phyloP scores from a whole-genome alignment of 2,113 vertebrate species.

The Lates calcarifer region DNA sequence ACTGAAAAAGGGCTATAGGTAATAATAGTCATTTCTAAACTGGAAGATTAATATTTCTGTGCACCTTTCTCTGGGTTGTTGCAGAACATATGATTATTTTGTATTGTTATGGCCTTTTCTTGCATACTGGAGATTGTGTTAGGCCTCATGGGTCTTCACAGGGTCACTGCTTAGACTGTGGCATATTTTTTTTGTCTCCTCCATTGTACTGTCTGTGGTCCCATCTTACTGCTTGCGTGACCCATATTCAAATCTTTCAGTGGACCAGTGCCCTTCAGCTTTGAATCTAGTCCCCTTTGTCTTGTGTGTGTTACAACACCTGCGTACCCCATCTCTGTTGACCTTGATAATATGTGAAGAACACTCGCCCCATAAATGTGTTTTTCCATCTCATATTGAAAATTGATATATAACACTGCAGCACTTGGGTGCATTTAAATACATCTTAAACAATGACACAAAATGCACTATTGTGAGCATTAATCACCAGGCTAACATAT shows the following conservation, averaged over 20 bases:
- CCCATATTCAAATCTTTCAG: conserved; percentile 16
- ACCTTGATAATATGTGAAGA: conserved; percentile 11
- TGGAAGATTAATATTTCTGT: conserved; percentile 12
- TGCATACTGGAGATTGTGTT: background rate
- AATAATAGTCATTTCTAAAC: conserved; percentile 10
- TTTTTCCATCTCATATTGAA: conserved; percentile 10
- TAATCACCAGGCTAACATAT: conserved; percentile 5
- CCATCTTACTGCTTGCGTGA: conserved; percentile 56
- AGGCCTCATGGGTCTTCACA: conserved; percentile 20
- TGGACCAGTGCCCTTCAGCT: conserved; percentile 33
- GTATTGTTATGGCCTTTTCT: background rate
- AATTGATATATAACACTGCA: conserved; percentile 12
- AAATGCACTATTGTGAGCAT: conserved; percentile 8
- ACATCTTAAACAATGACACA: conserved; percentile 14
- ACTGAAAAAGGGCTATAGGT: conserved; percentile 21
- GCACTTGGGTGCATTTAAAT: conserved; percentile 1
- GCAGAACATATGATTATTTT: conserved; percentile 16
- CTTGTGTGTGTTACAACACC: conserved; percentile 59
- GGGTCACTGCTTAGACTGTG: conserved; percentile 38
- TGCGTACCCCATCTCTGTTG: conserved; percentile 35
- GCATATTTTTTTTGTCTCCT: conserved; percentile 31
- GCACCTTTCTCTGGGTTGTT: conserved; percentile 48
- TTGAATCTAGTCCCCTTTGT: conserved; percentile 25
- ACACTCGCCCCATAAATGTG: background rate
- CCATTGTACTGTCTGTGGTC: conserved; percentile 58